Evolutionary conservation across 2,888 invertebrate species (phyloP).

Genomic region (Pachliopta kotzebuea): DNA sequence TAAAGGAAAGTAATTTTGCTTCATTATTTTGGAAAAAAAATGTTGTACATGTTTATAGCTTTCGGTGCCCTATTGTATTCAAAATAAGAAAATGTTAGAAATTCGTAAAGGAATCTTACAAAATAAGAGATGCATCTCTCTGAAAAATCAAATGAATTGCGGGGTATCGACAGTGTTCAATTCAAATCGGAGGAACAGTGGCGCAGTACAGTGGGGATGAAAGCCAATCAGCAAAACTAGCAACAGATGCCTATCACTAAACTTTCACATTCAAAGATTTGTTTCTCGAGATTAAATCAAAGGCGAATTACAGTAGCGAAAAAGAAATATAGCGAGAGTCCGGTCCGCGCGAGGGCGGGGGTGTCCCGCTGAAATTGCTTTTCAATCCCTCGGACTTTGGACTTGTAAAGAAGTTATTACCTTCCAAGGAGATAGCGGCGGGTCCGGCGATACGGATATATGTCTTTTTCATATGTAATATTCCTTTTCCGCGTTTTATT

Average conservation of each 20-base stretch:
- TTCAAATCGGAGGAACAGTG: slow-evolving; percentile 65
- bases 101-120: slow-evolving; percentile 47
- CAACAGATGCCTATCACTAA: slow-evolving; percentile 78
- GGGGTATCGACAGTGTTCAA: slow-evolving; percentile 66
- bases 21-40: neutral
- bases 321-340: slow-evolving; percentile 78
- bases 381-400: slow-evolving; percentile 82
- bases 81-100: slow-evolving; percentile 30
- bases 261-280: slow-evolving; percentile 81
- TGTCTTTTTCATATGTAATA: slow-evolving; percentile 81
- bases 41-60: neutral
- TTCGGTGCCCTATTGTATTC: neutral
- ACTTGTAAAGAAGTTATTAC: slow-evolving; percentile 83
- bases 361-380: slow-evolving; percentile 82
- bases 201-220: slow-evolving; percentile 56
- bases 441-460: slow-evolving; percentile 80
- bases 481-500: slow-evolving; percentile 82
- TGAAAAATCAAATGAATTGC: slow-evolving; percentile 73
- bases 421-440: slow-evolving; percentile 80
- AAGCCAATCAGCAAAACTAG: slow-evolving; percentile 79
- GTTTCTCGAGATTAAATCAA: slow-evolving; percentile 81
- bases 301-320: slow-evolving; percentile 80
- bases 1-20: neutral
- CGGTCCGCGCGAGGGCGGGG: slow-evolving; percentile 73
- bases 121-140: slow-evolving; percentile 73